These are phyloP conservation scores for Actias luna DNA, from an alignment of 2,888 invertebrate species.

Conservation along the genomic window DNA sequence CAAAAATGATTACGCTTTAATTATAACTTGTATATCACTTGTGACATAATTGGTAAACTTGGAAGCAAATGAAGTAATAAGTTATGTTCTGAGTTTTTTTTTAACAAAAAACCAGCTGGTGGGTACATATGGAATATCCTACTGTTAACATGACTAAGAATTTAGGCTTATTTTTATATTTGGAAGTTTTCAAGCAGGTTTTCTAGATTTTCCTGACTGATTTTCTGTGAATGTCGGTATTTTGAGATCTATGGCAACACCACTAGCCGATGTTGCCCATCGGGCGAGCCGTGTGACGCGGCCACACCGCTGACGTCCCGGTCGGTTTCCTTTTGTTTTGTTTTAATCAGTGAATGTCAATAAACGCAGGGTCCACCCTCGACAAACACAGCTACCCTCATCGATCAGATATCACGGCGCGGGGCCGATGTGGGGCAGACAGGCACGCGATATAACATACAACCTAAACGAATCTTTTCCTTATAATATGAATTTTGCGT, in stretches of 20 bases:
- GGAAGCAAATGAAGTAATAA: not conserved
- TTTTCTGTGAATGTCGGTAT: not conserved
- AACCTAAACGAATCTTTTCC: no score
- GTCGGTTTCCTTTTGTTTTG: conserved; percentile 19
- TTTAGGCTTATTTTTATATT: no score
- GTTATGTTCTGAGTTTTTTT: no score
- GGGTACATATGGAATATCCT: not conserved
- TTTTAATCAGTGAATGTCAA: conserved; percentile 19
- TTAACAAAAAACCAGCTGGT: no score
- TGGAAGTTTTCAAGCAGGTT: not conserved
- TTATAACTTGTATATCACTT: no score
- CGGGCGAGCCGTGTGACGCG: not conserved
- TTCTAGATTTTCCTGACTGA: not conserved
- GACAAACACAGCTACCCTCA: conserved; percentile 3
- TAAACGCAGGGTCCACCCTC: conserved; percentile 10
- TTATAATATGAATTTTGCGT: no score
- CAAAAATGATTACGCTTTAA: no score
- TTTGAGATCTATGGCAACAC: not conserved
- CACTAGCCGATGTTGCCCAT: not conserved
- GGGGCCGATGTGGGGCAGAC: not conserved
- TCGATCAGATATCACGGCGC: not conserved
- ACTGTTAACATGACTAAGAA: not conserved
- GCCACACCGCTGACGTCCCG: conserved; percentile 7
- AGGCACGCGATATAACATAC: no score
- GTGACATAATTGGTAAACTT: no score